Percentiles rank a stretch among this genome's conserved stretches.
Evolutionary conservation across 2,113 vertebrate genomes (phyloP).

Genomic region (Cebidichthys violaceus): DNA sequence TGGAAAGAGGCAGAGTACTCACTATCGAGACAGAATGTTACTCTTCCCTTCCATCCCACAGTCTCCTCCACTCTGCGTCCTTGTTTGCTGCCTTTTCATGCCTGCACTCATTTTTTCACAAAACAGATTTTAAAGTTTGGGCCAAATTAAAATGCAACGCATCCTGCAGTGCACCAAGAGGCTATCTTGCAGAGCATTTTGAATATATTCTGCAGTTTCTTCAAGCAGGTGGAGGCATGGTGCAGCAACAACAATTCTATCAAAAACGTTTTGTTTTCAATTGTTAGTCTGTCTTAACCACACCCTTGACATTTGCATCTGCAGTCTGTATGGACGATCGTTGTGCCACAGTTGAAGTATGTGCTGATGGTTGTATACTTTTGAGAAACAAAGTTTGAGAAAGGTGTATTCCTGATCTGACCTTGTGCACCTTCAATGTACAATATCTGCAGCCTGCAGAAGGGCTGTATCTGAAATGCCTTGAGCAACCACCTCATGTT

Average conservation of each 20-base stretch:
- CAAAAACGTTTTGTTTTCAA: neutral
- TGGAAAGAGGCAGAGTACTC: neutral
- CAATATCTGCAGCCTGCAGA: conserved; percentile 21
- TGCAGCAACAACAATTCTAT: neutral
- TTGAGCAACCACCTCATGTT: conserved; percentile 14
- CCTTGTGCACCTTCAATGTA: conserved; percentile 26
- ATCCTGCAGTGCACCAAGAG: conserved; percentile 25
- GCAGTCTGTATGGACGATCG: neutral
- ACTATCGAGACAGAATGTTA: neutral
- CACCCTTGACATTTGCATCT: conserved; percentile 3
- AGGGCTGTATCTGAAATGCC: conserved; percentile 19
- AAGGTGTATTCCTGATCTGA: conserved; percentile 29
- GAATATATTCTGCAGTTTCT: conserved; percentile 8
- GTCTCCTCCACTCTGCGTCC: conserved; percentile 9
- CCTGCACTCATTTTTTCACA: conserved; percentile 46
- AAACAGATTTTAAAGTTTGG: conserved; percentile 32
- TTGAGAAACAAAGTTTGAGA: conserved; percentile 3
- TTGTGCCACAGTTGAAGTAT: neutral
- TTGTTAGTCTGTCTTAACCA: neutral
- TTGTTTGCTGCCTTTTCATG: conserved; percentile 17
- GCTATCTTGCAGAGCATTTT: conserved; percentile 26
- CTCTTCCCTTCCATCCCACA: neutral
- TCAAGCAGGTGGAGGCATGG: neutral
- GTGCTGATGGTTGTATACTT: neutral
- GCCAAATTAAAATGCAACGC: conserved; percentile 48